Evolutionary conservation across 2,888 invertebrate species (phyloP), one percentile per base, ranked within the genome.

Genomic region (Parelbella ahira): DNA sequence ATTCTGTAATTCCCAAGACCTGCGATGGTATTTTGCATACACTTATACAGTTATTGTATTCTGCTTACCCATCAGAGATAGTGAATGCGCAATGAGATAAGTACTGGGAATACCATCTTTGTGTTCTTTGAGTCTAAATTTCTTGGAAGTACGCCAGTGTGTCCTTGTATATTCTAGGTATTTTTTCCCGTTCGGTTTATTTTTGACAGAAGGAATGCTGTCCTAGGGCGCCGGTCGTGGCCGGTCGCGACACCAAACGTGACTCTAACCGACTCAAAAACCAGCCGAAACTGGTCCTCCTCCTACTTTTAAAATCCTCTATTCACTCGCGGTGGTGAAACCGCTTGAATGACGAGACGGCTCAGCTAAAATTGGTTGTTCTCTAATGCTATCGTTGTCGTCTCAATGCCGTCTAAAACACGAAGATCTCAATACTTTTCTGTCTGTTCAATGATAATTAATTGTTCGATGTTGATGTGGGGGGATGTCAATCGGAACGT

Each of bases 391-490:
- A 72, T 60, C 61, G 74, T 75, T 84, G 84, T 84, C 82, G 67
- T 83, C 81, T 86, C 86, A 86, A 84, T 86, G 86, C 82, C 83
- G 75, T 67, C 67, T 73, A 58, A 64, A 63, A 62, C 84, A 84
- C 84, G 84, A 81, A 63, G 65, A 77, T 76, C 71, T 68, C 57
- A 67, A 66, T 69, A 72, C 74, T 77, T 81, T 80, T 72, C 66
- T 63, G 52, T 63, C 61, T 71, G 58, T 72, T 67, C 80, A 81
- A 78, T 78, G 71, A 77, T 80, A 75, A 82, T 80, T 82, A 81
- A 82, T 83, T 76, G 80, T 70, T 59, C 58, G 64, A 59, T 67
- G 69, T 71, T 78, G 72, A 78, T 75, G 71, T 61, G n/a, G 64
- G 67, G 69, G 65, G 63, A 75, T 74, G 79, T 81, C 81, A 78